Evolutionary conservation across 2,888 invertebrate genomes (phyloP).

Genomic region (Clusia tigrina): DNA sequence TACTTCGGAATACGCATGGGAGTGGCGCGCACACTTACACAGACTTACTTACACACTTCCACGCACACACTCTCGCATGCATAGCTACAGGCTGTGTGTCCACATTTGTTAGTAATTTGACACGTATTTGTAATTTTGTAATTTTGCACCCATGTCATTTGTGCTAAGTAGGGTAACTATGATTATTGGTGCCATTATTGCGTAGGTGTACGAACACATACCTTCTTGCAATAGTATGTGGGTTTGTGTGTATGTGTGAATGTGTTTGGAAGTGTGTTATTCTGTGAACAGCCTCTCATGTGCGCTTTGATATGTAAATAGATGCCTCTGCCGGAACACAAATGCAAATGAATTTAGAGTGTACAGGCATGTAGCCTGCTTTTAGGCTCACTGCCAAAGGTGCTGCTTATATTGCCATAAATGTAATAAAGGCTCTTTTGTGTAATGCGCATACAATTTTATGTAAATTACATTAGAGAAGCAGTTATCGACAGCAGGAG

Average conservation of each 20-base stretch:
- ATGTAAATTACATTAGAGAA: too few relatives aligned
- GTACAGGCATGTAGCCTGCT: too few relatives aligned
- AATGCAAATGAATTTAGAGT: too few relatives aligned
- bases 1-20: background rate
- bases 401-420: too few relatives aligned
- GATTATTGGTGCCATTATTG: conserved; percentile 15
- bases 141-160: conserved; percentile 24
- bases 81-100: background rate
- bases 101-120: conserved; percentile 9
- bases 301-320: too few relatives aligned
- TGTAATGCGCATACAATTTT: too few relatives aligned
- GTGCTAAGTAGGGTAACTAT: conserved; percentile 16
- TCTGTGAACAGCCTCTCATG: background rate
- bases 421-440: too few relatives aligned
- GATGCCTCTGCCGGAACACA: too few relatives aligned
- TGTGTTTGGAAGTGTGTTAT: background rate
- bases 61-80: background rate
- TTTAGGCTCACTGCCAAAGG: too few relatives aligned
- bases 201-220: background rate
- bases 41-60: too few relatives aligned
- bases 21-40: background rate
- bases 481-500: too few relatives aligned
- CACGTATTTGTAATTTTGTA: conserved; percentile 29
- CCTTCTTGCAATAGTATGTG: too few relatives aligned
- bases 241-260: background rate